A percentile compares a stretch with the other conserved stretches of the same genome.
Evolutionary conservation across 2,888 invertebrate genomes (phyloP).

Genomic region (Stomorhina lunata): DNA sequence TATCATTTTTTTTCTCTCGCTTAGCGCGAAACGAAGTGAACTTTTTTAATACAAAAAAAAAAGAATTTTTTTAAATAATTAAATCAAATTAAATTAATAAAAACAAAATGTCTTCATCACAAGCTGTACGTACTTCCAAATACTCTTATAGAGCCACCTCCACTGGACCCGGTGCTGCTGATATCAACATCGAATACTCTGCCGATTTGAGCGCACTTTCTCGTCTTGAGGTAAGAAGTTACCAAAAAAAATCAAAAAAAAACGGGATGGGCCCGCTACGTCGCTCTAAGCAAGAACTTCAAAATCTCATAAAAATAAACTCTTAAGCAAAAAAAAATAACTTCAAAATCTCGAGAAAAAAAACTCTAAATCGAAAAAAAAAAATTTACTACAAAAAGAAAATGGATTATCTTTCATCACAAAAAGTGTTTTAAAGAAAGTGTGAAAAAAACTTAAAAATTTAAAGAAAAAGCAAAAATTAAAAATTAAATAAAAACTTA

Average conservation of each 20-base stretch:
- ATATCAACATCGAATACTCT: slow-evolving; percentile 97
- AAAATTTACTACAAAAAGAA: too few species aligned
- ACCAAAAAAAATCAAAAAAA: slow-evolving; percentile 49
- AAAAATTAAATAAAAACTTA: slow-evolving; percentile 13
- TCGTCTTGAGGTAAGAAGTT: slow-evolving; percentile 93
- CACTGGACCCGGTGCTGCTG: slow-evolving; percentile 89
- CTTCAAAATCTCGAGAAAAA: too few species aligned
- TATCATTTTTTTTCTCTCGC: slow-evolving; percentile 58
- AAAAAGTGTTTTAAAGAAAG: too few species aligned
- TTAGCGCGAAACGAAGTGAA: slow-evolving; percentile 67
- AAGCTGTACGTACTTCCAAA: slow-evolving; percentile 91
- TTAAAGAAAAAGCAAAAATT: neutral
- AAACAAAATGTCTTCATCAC: slow-evolving; percentile 86
- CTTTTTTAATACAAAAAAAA: slow-evolving; percentile 35
- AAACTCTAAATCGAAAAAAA: too few species aligned
- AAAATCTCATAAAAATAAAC: too few species aligned
- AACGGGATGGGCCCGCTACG: too few species aligned
- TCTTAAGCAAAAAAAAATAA: too few species aligned
- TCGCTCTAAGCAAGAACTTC: too few species aligned
- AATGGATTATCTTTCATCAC: too few species aligned
- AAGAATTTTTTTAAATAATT: slow-evolving; percentile 46
- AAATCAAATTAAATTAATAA: slow-evolving; percentile 20
- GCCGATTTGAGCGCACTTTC: slow-evolving; percentile 96
- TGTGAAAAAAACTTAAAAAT: neutral
- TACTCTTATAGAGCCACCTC: slow-evolving; percentile 95